phyloP scores from a whole-genome alignment of 2,888 invertebrate genomes.

The Cryptocephalus moraei region DNA sequence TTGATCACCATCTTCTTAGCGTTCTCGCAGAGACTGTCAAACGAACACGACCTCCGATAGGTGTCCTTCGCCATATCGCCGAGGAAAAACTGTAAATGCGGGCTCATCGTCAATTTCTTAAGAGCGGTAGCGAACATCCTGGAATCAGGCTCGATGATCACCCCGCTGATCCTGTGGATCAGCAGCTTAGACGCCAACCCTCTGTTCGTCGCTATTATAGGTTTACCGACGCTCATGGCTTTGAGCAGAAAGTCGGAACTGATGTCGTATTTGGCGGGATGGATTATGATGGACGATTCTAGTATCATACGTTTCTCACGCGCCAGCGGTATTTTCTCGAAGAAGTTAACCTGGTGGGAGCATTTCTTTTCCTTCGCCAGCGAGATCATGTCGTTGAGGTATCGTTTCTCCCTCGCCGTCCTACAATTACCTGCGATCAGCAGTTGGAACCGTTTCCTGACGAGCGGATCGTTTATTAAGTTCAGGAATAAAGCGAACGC shows the following conservation, averaged over 20 bases:
- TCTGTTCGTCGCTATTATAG: constrained; percentile 29
- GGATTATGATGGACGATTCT: constrained; percentile 27
- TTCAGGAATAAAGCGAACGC: constrained; percentile 29
- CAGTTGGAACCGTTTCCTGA: constrained; percentile 26
- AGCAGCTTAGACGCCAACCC: constrained; percentile 28
- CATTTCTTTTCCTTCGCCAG: constrained; percentile 24
- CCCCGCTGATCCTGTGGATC: constrained; percentile 28
- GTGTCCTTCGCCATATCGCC: constrained; percentile 30
- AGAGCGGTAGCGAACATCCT: constrained; percentile 28
- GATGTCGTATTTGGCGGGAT: constrained; percentile 28
- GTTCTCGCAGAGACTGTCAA: constrained; percentile 22
- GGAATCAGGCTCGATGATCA: constrained; percentile 29
- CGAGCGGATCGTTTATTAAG: constrained; percentile 20
- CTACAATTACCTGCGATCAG: constrained; percentile 30
- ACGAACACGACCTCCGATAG: constrained; percentile 26
- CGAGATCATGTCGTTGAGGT: constrained; percentile 27
- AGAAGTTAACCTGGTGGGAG: constrained; percentile 30
- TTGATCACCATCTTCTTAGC: constrained; percentile 7
- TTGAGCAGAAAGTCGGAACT: constrained; percentile 28
- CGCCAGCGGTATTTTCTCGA: constrained; percentile 27
- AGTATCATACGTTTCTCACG: constrained; percentile 31
- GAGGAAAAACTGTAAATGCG: constrained; percentile 28
- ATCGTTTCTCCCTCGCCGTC: constrained; percentile 21
- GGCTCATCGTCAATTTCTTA: constrained; percentile 28
- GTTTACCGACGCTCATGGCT: constrained; percentile 29